phyloP scores from a whole-genome alignment of 2,888 invertebrate genomes.

The Oscheius sp. region DNA sequence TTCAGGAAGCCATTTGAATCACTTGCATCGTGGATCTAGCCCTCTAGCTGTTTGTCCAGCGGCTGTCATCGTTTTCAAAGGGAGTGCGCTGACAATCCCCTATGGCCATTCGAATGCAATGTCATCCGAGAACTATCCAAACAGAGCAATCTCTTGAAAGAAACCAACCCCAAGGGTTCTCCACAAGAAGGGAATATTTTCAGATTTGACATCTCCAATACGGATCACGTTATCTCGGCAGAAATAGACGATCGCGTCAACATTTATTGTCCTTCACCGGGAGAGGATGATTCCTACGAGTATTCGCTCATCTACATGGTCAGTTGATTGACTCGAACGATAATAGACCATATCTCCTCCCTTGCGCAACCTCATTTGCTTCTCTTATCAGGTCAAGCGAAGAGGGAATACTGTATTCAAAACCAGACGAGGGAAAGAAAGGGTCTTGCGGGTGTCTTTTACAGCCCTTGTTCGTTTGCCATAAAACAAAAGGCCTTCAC shows the following conservation, averaged over 20 bases:
- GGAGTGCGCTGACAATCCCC: slow-evolving; percentile 4
- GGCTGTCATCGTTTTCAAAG: slow-evolving; percentile 21
- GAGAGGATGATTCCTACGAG: slow-evolving; percentile 53
- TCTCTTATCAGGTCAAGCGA: not conserved
- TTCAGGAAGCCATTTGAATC: no score
- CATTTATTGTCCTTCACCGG: slow-evolving; percentile 61
- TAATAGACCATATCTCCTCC: not conserved
- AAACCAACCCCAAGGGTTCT: not conserved
- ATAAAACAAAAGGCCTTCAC: not conserved
- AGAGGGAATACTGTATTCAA: not conserved
- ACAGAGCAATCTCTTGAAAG: not conserved
- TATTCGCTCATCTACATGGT: slow-evolving; percentile 66
- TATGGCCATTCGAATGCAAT: not conserved
- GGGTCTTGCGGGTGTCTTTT: not conserved
- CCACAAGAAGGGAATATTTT: slow-evolving; percentile 23
- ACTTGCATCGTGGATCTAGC: no score
- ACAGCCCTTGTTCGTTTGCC: not conserved
- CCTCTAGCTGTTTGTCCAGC: slow-evolving; percentile 1
- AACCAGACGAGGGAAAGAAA: not conserved
- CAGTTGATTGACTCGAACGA: slow-evolving; percentile 29
- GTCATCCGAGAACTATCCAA: slow-evolving; percentile 19
- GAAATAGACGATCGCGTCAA: slow-evolving; percentile 65
- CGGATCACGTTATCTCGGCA: slow-evolving; percentile 65
- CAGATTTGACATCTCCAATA: slow-evolving; percentile 67
- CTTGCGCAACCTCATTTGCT: slow-evolving; percentile 26